phyloP scores from a whole-genome alignment of 2,888 invertebrate species.

The Phengaris arion region DNA sequence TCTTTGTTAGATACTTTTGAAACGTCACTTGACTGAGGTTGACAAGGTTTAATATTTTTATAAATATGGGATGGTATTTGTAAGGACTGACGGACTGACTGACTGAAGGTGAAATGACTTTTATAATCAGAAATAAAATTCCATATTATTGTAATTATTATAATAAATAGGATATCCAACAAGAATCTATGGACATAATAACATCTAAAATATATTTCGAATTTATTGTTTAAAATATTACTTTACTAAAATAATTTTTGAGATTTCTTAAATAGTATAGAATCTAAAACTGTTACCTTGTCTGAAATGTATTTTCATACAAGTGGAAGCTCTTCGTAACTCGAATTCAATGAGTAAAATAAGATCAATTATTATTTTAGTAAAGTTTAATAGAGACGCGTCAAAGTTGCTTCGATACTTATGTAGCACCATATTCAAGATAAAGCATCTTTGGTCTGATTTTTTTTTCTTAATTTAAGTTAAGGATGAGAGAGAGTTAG shows the following conservation, averaged over 20 bases:
- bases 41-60: no score
- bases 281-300: neutral
- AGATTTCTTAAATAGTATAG: neutral
- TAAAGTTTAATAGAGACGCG: slow-evolving; percentile 17
- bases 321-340: neutral
- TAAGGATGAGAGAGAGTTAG: neutral
- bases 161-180: slow-evolving; percentile 29
- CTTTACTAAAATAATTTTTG: slow-evolving; percentile 27
- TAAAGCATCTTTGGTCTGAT: slow-evolving; percentile 15
- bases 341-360: slow-evolving; percentile 11
- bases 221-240: slow-evolving; percentile 19
- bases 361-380: slow-evolving; percentile 22
- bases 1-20: no score
- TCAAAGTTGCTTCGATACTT: slow-evolving; percentile 6
- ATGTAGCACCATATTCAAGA: slow-evolving; percentile 26
- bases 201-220: slow-evolving; percentile 28
- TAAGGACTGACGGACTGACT: no score
- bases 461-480: slow-evolving; percentile 10
- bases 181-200: slow-evolving; percentile 27
- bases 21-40: no score
- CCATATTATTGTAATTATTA: neutral
- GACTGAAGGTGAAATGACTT: neutral
- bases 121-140: slow-evolving; percentile 13
- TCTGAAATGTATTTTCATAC: neutral
- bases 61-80: neutral